Conservation (phyloP, 2,113 vertebrate species). For the Ceyx melanurus region DNA sequence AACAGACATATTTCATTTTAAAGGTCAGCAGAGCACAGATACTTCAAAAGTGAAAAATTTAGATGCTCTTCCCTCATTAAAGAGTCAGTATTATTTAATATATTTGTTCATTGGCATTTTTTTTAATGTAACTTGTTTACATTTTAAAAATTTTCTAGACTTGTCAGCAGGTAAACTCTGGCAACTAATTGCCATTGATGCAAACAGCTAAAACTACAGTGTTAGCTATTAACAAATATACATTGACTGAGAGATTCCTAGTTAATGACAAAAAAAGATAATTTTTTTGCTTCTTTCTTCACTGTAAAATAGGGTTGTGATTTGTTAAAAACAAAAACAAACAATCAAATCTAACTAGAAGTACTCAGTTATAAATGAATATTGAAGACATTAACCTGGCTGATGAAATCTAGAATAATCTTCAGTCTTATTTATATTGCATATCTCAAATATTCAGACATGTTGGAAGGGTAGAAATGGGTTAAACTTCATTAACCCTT, state of each 20-base stretch:
- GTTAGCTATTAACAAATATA: background rate
- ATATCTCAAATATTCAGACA: background rate
- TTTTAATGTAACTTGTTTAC: background rate
- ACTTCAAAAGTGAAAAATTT: background rate
- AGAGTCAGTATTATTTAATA: background rate
- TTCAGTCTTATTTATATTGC: background rate
- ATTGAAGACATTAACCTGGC: background rate
- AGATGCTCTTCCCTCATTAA: background rate
- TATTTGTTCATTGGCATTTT: background rate
- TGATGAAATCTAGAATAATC: background rate
- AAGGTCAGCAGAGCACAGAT: background rate
- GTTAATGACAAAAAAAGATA: background rate
- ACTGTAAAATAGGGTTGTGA: background rate
- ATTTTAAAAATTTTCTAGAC: background rate
- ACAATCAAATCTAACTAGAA: background rate
- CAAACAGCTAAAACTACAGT: background rate
- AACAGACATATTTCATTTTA: background rate
- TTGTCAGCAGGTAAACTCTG: background rate
- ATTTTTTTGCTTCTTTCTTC: background rate
- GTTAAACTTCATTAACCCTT: background rate
- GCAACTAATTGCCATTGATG: background rate
- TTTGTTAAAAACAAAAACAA: background rate
- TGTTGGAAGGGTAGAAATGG: background rate
- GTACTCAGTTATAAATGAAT: background rate
- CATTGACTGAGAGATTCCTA: background rate